A percentile compares a stretch with the other conserved stretches of the same genome.
phyloP scores from a whole-genome alignment of 2,888 invertebrate genomes.

The Ctenicera cuprea region DNA sequence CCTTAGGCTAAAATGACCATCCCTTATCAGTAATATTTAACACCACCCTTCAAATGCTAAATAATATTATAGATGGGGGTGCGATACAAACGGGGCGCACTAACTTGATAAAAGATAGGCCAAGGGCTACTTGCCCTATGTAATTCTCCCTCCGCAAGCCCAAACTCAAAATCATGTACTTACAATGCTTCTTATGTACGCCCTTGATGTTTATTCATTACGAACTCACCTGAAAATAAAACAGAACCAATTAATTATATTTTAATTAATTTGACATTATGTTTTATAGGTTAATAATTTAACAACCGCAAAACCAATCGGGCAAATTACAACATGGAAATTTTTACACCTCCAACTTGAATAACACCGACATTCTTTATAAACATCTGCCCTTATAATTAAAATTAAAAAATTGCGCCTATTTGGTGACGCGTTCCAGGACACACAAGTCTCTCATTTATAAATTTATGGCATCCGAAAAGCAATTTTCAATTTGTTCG shows the following conservation, averaged over 20 bases:
- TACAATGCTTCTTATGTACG: not conserved
- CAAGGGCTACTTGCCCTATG: conserved; percentile 1
- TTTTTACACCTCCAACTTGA: conserved; percentile 12
- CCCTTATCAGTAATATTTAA: conserved; percentile 46
- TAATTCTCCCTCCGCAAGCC: not conserved
- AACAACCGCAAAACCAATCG: not conserved
- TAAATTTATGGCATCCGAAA: conserved; percentile 48
- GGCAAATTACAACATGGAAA: conserved; percentile 1
- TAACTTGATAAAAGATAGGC: conserved; percentile 30
- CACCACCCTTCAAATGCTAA: conserved; percentile 44
- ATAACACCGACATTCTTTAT: not conserved
- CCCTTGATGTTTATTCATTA: not conserved
- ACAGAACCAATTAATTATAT: conserved; percentile 23
- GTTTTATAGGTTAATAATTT: conserved; percentile 13
- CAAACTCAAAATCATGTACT: not conserved
- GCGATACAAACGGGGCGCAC: conserved; percentile 16
- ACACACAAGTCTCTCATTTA: not conserved
- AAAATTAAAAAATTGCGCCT: conserved; percentile 24
- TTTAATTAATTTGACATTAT: not conserved
- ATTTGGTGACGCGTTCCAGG: conserved; percentile 18
- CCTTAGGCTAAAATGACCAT: conserved; percentile 46
- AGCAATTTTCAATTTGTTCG: conserved; percentile 67
- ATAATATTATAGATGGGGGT: conserved; percentile 36
- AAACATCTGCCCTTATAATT: conserved; percentile 14
- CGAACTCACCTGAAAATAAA: conserved; percentile 42